Evolutionary conservation across 2,113 vertebrate genomes (phyloP), one percentile per base, ranked within the genome.

Genomic region (Paradisaea rubra): DNA sequence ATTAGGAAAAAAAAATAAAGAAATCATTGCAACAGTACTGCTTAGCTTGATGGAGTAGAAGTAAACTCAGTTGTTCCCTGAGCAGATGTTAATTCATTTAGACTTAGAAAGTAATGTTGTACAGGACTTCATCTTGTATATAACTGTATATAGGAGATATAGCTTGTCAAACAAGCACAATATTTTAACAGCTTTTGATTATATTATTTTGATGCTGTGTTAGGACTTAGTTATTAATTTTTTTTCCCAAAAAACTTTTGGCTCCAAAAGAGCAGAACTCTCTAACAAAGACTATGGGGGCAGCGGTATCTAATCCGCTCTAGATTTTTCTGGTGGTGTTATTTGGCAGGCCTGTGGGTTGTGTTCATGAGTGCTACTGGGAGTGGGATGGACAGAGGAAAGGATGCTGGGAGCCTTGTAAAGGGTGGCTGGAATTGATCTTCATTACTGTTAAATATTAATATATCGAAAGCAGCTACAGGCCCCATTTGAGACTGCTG

Each of bases 251-350:
- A 49, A 65, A 45, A 13, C 20, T 39, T 60, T 72, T 66, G 21
- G 3, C 13, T 24, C 37, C 3, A 8, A 60, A 91, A 41, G n/a
- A 81, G 18, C 31, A 86, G 41, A 74, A 63, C 19, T 68, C 11
- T 53, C 30, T 72, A 30, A 71, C 17, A 11, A 20, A 56, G 49
- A 20, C 14, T 9, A 4, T 49, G 50, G 16, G 24, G 10, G 64
- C 45, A 82, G 8, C 0, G 0, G 18, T 49, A 41, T 63, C 49
- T 60, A 25, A 60, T 68, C 18, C 13, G 5, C 19, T 31, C 15
- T 23, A 33, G 57, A 31, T 6, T 42, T 86, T 3, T 14, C 23
- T 66, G 31, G 4, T 50, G 39, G 15, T 72, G 41, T 52, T 77
- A 17, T 52, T 86, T 74, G 60, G 20, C 13, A 73, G 45, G 10